phyloP scores from a whole-genome alignment of 2,113 vertebrate genomes.

The Hippocampus mohnikei region DNA sequence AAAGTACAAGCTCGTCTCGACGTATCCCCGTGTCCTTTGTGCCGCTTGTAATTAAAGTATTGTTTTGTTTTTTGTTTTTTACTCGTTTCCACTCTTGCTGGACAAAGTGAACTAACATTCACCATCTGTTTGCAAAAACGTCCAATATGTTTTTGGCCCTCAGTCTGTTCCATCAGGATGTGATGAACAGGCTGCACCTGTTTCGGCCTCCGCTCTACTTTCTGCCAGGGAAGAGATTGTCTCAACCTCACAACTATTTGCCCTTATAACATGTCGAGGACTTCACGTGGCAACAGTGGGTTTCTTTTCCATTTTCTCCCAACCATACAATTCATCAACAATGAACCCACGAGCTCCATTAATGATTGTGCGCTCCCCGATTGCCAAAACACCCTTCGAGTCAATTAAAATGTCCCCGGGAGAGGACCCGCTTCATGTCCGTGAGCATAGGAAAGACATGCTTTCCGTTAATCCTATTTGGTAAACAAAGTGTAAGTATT shows the following conservation, averaged over 20 bases:
- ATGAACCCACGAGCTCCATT: conserved; percentile 37
- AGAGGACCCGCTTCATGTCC: conserved; percentile 37
- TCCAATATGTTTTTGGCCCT: conserved; percentile 66
- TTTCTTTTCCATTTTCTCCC: conserved; percentile 48
- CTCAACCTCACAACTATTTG: conserved; percentile 53
- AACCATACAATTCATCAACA: conserved; percentile 38
- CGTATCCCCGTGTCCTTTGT: conserved; percentile 28
- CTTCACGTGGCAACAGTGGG: conserved; percentile 42
- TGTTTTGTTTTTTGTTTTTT: not conserved
- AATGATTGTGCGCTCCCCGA: conserved; percentile 20
- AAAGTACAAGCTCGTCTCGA: conserved; percentile 2
- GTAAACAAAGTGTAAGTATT: conserved; percentile 40
- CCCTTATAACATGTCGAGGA: conserved; percentile 40
- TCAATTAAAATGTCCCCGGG: conserved; percentile 38
- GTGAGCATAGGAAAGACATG: conserved; percentile 30
- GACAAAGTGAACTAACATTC: conserved; percentile 51
- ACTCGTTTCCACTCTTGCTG: conserved; percentile 30
- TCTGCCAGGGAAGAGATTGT: conserved; percentile 52
- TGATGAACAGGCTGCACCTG: conserved; percentile 67
- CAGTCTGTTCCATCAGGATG: conserved; percentile 52
- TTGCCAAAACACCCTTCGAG: conserved; percentile 43
- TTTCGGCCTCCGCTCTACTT: conserved; percentile 58
- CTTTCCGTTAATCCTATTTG: conserved; percentile 41
- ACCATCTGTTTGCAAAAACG: conserved; percentile 69
- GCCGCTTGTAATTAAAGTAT: conserved; percentile 45